Conservation (phyloP, 2,888 invertebrate genomes). For the Lasioglossum pauxillum region DNA sequence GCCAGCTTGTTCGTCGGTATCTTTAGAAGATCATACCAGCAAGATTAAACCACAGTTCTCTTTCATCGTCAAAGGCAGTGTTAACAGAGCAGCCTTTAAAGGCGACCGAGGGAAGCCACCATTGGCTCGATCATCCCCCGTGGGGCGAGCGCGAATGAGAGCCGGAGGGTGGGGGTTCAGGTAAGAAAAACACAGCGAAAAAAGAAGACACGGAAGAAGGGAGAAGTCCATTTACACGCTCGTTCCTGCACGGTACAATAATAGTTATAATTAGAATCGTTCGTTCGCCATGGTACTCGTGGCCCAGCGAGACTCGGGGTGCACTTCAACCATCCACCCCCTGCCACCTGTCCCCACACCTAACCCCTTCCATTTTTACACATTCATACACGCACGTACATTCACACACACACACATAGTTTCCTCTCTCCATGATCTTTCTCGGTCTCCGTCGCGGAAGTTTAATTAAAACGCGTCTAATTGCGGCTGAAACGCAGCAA, state of each 20-base stretch:
- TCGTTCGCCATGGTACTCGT: conserved; percentile 40
- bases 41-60: not conserved
- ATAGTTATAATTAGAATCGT: conserved; percentile 58
- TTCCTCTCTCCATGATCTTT: conserved; percentile 1
- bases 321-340: not conserved
- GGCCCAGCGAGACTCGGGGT: conserved; percentile 8
- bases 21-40: not conserved
- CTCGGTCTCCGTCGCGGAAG: conserved; percentile 43
- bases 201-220: conserved; percentile 39
- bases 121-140: conserved; percentile 10
- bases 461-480: conserved; percentile 65
- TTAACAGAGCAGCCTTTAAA: conserved; percentile 12
- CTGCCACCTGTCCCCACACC: not conserved
- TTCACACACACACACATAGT: not conserved
- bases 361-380: not conserved
- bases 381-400: not conserved
- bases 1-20: not conserved
- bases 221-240: conserved; percentile 45
- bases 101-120: conserved; percentile 28
- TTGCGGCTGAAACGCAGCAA: conserved; percentile 55
- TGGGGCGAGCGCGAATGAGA: conserved; percentile 26
- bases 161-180: conserved; percentile 12
- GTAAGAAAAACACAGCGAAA: conserved; percentile 10
- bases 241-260: conserved; percentile 33
- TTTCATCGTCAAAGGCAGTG: not conserved